phyloP scores from a whole-genome alignment of 2,797 vertebrate genomes.

The Coluber constrictor region DNA sequence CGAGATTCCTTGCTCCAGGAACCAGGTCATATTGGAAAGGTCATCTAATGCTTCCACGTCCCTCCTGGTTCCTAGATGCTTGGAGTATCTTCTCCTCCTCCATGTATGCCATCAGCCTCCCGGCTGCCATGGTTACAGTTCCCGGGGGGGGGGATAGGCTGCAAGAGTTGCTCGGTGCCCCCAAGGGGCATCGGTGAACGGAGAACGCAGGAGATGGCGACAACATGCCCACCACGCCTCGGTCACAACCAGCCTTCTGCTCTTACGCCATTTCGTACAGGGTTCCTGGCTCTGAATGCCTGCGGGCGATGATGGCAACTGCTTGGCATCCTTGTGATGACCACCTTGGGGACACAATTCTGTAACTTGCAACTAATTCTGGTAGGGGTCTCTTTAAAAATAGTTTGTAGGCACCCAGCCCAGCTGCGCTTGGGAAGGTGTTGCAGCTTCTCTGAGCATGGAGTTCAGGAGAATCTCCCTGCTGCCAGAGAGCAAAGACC shows the following conservation, averaged over 20 bases:
- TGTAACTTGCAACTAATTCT: neutral
- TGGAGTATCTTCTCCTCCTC: neutral
- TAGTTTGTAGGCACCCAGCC: neutral
- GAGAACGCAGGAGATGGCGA: neutral
- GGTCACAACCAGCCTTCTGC: fast-evolving
- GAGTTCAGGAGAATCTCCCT: neutral
- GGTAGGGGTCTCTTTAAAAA: neutral
- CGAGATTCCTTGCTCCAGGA: neutral
- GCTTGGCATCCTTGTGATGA: neutral
- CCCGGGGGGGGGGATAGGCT: neutral
- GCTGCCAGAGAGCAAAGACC: neutral
- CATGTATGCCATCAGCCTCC: neutral
- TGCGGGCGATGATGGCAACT: neutral
- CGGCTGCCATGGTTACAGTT: constrained; percentile 9
- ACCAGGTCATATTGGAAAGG: neutral
- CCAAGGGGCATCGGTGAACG: neutral
- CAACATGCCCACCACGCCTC: neutral
- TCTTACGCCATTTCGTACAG: neutral
- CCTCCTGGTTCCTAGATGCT: neutral
- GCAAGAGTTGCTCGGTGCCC: neutral
- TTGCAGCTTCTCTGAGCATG: neutral
- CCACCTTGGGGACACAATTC: neutral
- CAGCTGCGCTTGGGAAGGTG: neutral
- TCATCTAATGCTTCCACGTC: neutral
- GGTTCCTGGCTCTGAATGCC: neutral